Conservation (phyloP, 2,888 invertebrate genomes). For the Nomada hirtipes region DNA sequence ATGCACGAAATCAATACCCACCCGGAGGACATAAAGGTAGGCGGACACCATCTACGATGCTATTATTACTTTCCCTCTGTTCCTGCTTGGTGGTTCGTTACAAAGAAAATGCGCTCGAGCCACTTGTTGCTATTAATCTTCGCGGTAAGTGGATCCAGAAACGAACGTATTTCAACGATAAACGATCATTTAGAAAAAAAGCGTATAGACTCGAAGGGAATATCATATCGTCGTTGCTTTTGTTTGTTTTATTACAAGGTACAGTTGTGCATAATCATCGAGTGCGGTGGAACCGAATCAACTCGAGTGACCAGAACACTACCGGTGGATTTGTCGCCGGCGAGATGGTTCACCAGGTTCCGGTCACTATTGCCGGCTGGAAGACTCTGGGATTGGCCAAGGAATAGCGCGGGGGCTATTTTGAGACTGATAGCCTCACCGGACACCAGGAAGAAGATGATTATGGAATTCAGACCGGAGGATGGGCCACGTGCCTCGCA, state of each 20-base stretch:
- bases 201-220: background rate
- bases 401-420: constrained; percentile 22
- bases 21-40: constrained; percentile 58
- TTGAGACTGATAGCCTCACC: constrained; percentile 38
- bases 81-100: constrained; percentile 16
- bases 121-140: constrained; percentile 29
- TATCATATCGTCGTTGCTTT: background rate
- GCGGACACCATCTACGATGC: constrained; percentile 11
- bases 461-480: constrained; percentile 68
- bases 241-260: constrained; percentile 17
- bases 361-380: constrained; percentile 29
- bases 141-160: constrained; percentile 53
- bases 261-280: constrained; percentile 31
- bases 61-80: constrained; percentile 33
- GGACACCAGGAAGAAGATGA: constrained; percentile 34
- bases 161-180: no score
- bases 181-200: background rate
- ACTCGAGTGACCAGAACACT: constrained; percentile 54
- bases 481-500: constrained; percentile 67
- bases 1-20: constrained; percentile 44
- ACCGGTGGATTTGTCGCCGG: constrained; percentile 43
- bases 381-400: constrained; percentile 47
- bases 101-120: constrained; percentile 30
- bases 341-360: constrained; percentile 35
- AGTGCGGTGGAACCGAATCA: constrained; percentile 16